Evolutionary conservation across 2,113 vertebrate genomes (phyloP).

Genomic region (Plectropomus leopardus): DNA sequence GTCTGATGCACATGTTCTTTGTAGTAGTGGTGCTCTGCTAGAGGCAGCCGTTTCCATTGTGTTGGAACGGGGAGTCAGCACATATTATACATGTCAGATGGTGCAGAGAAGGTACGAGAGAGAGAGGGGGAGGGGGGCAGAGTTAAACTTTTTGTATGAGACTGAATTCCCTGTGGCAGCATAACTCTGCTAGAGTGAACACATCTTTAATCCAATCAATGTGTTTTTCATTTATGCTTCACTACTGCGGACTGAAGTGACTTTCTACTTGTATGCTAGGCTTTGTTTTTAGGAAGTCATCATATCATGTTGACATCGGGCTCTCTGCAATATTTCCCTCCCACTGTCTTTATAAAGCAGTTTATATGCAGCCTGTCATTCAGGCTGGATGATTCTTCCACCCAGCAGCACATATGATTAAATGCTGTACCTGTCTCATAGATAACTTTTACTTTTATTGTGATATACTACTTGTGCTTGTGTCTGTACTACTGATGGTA

Average conservation of each 20-base stretch:
- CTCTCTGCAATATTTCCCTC: background rate
- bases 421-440: slow-evolving; percentile 1
- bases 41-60: slow-evolving; percentile 71
- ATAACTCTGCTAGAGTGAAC: slow-evolving; percentile 7
- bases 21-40: slow-evolving; percentile 36
- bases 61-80: slow-evolving; percentile 64
- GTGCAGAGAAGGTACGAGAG: slow-evolving; percentile 49
- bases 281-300: slow-evolving; percentile 29
- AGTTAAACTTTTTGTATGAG: slow-evolving; percentile 42
- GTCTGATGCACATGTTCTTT: slow-evolving; percentile 41
- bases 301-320: background rate
- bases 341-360: background rate
- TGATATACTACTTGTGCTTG: background rate
- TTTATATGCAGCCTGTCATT: background rate
- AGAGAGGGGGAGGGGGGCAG: background rate
- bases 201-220: slow-evolving; percentile 53
- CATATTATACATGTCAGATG: slow-evolving; percentile 64
- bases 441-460: background rate
- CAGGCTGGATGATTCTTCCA: background rate
- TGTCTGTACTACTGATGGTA: background rate
- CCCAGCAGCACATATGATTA: background rate
- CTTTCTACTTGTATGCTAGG: background rate
- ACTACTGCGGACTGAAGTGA: background rate
- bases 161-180: slow-evolving; percentile 35
- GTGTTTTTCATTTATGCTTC: slow-evolving; percentile 58